Base-by-base conservation (phyloP, 2,888 invertebrate species). In the Acholoe squamosa region DNA sequence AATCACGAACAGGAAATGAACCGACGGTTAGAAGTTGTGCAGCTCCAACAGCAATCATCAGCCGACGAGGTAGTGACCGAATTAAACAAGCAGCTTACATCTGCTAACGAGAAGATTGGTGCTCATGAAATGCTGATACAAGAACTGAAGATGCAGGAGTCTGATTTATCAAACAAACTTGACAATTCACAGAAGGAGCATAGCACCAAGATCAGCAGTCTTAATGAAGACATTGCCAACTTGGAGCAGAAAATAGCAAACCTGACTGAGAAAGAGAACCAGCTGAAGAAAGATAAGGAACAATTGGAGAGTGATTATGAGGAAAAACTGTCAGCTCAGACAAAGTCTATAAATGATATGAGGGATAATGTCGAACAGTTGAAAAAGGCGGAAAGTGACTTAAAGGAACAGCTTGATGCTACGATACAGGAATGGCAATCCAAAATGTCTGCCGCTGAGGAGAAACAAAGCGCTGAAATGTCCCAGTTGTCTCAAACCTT, bases 351-450 rank as follows among this genome's bases (percentile, higher is more conserved):
- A 14, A 54, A 25, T 22, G 67, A 52, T 31, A 22, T 91, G 34
- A 91, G 91, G 52, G 84, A 91, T 31, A 90, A 22, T 28, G 89
- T 91, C 10, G 34, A 25, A 7, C 3, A 5, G 19, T 43, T 92
- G 54, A 84, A 88, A 34, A 33, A 84, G 14, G 84, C 88, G 5
- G 90, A 91, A 61, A n/a, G 67, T 28, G 93, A 91, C 0, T 90
- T 92, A 14, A 86, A 89, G 91, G 91, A 90, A 51, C 89, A 94
- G 90, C 91, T 94, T 25, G 71, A 91, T 5, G 25, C 16, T 22
- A 88, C 90, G 0, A 25, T 90, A 84, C 22, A 52, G 28, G 77
- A 89, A 1, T 84, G 91, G 51, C 90, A 89, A n/a, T 34, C 34
- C 25, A 91, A 89, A 86, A 51, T 92, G 88, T 33, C 76, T 54